Percentiles rank a stretch among this genome's conserved stretches.
These are phyloP conservation scores for Cathartes aura DNA, from an alignment of 2,113 vertebrate genomes.

Conservation along the genomic window DNA sequence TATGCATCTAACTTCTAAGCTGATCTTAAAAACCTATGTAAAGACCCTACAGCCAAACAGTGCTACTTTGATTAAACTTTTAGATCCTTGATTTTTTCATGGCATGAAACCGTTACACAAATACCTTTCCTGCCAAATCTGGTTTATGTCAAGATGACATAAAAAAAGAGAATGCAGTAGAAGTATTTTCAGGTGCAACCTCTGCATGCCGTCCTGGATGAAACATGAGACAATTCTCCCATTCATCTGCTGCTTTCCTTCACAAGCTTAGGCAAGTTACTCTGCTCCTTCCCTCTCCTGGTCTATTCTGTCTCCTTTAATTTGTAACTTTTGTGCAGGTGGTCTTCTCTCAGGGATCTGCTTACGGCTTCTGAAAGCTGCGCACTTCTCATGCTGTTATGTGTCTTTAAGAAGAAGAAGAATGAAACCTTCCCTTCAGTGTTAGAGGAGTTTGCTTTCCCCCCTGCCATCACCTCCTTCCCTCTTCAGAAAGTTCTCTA, in stretches of 20 bases:
- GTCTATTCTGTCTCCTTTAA: not conserved
- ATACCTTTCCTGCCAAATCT: not conserved
- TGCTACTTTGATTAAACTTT: not conserved
- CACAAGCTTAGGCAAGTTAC: not conserved
- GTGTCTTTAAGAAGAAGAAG: not conserved
- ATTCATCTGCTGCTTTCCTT: not conserved
- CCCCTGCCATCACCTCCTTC: not conserved
- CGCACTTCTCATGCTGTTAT: not conserved
- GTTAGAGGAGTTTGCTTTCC: not conserved
- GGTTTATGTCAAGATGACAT: not conserved
- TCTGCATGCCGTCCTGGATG: not conserved
- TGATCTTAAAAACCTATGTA: not conserved
- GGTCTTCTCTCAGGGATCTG: not conserved
- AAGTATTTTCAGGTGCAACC: slow-evolving; percentile 18
- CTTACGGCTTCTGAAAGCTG: not conserved
- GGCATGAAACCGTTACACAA: not conserved
- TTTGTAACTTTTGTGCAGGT: not conserved
- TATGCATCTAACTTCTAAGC: not conserved
- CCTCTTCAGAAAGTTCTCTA: not conserved
- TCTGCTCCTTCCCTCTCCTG: not conserved
- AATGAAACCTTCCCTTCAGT: not conserved
- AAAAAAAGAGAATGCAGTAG: not conserved
- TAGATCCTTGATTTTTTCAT: not conserved
- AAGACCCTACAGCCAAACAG: not conserved
- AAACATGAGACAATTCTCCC: not conserved